phyloP scores from a whole-genome alignment of 2,888 invertebrate genomes.

The Heliothis peltigera region DNA sequence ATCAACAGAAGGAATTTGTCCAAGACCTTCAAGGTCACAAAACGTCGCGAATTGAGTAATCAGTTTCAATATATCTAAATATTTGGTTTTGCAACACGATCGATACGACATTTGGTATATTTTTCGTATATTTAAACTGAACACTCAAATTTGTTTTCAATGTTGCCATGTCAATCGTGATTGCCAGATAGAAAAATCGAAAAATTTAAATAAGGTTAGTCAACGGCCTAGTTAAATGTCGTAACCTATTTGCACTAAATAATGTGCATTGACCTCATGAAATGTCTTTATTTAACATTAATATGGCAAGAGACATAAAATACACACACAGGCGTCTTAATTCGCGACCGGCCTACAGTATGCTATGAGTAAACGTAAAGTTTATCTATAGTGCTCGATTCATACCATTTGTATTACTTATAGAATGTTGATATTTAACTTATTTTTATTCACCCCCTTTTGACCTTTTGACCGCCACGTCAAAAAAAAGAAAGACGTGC shows the following conservation, averaged over 20 bases:
- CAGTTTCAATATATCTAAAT: constrained; percentile 31
- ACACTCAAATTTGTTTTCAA: constrained; percentile 12
- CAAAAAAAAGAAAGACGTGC: too few relatives aligned
- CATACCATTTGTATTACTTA: constrained; percentile 39
- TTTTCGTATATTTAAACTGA: constrained; percentile 29
- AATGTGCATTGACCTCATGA: too few relatives aligned
- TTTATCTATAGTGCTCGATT: constrained; percentile 42
- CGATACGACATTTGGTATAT: background rate
- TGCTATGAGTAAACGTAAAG: constrained; percentile 39
- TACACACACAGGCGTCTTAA: constrained; percentile 42
- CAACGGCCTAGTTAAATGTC: background rate
- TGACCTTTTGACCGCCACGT: too few relatives aligned
- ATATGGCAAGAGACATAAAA: constrained; percentile 8
- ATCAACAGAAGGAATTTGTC: background rate
- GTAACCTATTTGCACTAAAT: too few relatives aligned
- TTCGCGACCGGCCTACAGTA: constrained; percentile 51
- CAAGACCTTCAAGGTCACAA: constrained; percentile 13
- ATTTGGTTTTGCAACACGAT: too few relatives aligned
- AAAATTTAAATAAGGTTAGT: background rate
- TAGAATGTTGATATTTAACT: constrained; percentile 31
- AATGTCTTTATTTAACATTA: constrained; percentile 19
- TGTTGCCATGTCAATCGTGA: constrained; percentile 1
- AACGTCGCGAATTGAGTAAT: constrained; percentile 18
- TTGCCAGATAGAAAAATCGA: constrained; percentile 19
- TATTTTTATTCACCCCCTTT: constrained; percentile 2